phyloP scores from a whole-genome alignment of 1,140 invertebrate species.

The Drosophila persimilis region DNA sequence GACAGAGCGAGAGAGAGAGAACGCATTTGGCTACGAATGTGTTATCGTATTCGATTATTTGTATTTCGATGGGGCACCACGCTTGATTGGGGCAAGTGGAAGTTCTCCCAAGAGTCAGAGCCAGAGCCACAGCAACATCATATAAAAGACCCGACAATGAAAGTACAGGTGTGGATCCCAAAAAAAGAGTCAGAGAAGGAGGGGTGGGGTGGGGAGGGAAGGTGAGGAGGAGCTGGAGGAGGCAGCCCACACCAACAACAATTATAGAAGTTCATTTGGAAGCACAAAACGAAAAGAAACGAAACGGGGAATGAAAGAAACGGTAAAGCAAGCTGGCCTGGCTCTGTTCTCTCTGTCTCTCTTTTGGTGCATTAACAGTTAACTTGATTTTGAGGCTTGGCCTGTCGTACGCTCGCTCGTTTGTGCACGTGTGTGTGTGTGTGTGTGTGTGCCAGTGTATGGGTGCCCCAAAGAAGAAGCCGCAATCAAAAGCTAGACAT shows the following conservation, averaged over 20 bases:
- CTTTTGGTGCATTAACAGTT: conserved; percentile 71
- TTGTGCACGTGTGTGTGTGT: conserved; percentile 1
- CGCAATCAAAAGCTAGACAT: conserved; percentile 53
- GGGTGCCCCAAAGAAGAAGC: conserved; percentile 25
- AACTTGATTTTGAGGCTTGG: conserved; percentile 70
- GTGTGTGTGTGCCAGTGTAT: conserved; percentile 13
- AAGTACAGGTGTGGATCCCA: conserved; percentile 64
- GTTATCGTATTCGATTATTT: conserved; percentile 44
- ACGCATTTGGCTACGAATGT: conserved; percentile 44
- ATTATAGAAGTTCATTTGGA: conserved; percentile 48
- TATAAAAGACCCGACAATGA: conserved; percentile 54
- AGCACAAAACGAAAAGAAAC: conserved; percentile 49
- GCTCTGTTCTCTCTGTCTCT: conserved; percentile 29
- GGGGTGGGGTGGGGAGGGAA: conserved; percentile 11
- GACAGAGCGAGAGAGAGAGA: conserved; percentile 4
- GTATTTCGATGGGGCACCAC: conserved; percentile 47
- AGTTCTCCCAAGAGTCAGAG: conserved; percentile 31
- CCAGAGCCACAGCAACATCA: conserved; percentile 31
- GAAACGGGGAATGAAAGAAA: conserved; percentile 48
- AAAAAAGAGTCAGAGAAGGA: conserved; percentile 22
- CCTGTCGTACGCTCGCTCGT: conserved; percentile 9
- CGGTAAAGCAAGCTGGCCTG: conserved; percentile 70
- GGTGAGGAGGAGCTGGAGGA: conserved; percentile 29
- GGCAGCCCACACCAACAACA: conserved; percentile 31
- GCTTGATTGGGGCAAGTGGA: conserved; percentile 49